Evolutionary conservation across 2,113 vertebrate genomes (phyloP).

Genomic region (Sinosuthora webbiana): DNA sequence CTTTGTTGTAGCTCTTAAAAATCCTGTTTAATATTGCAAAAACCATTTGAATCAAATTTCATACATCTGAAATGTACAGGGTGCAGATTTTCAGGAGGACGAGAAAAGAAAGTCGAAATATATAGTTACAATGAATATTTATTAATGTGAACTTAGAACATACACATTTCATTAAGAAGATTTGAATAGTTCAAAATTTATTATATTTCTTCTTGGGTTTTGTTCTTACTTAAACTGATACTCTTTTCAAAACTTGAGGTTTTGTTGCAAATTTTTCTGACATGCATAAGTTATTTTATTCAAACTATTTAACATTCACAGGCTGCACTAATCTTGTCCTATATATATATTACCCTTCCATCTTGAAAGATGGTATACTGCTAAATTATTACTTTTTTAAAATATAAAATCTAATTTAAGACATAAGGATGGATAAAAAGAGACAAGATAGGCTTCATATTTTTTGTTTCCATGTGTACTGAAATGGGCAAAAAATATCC

Average conservation of each 20-base stretch:
- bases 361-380: background rate
- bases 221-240: background rate
- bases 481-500: background rate
- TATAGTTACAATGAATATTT: background rate
- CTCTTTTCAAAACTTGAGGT: background rate
- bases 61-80: background rate
- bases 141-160: background rate
- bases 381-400: background rate
- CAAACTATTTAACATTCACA: background rate
- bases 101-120: background rate
- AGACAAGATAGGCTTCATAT: background rate
- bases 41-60: background rate
- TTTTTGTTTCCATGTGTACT: background rate
- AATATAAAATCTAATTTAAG: background rate
- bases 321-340: background rate
- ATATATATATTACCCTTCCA: background rate
- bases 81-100: background rate
- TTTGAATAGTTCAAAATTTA: background rate
- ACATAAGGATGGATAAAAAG: background rate
- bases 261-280: background rate
- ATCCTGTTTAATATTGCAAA: background rate
- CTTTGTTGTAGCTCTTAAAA: background rate
- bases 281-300: background rate
- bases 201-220: background rate
- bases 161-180: background rate